A percentile compares a stretch with the other conserved stretches of the same genome.
Evolutionary conservation across 2,113 vertebrate genomes (phyloP).

Genomic region (Sylvietta virens): DNA sequence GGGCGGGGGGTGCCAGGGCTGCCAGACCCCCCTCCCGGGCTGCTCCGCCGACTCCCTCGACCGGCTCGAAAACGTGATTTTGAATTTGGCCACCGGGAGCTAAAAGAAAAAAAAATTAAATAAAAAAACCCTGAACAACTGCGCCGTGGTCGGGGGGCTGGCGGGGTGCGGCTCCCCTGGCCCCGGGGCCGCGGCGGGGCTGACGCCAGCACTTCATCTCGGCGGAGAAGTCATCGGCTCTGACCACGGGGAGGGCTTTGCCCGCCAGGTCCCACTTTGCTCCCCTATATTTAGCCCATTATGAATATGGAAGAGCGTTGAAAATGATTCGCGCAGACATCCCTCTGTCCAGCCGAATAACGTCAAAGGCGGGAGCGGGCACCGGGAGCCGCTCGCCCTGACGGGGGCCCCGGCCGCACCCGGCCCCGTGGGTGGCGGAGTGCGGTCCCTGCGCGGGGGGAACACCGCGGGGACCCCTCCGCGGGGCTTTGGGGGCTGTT

Average conservation of each 20-base stretch:
- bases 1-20: neutral
- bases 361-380: constrained; percentile 76
- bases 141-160: constrained; percentile 14
- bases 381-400: constrained; percentile 64
- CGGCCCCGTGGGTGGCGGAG: neutral
- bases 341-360: constrained; percentile 84
- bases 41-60: neutral
- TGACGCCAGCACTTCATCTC: constrained; percentile 81
- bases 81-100: constrained; percentile 37
- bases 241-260: constrained; percentile 76
- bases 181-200: constrained; percentile 65
- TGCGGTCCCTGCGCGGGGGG: neutral
- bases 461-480: fast-evolving
- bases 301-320: constrained; percentile 86
- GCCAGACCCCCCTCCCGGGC: neutral
- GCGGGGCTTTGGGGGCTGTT: neutral
- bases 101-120: neutral
- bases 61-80: neutral
- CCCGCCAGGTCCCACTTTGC: constrained; percentile 66
- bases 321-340: constrained; percentile 86
- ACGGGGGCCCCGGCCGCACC: constrained; percentile 27
- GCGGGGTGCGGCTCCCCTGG: constrained; percentile 48
- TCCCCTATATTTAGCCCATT: constrained; percentile 84
- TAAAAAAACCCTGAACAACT: neutral
- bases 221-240: constrained; percentile 75